Evolutionary conservation across 2,113 vertebrate genomes (phyloP).

Genomic region (Engraulis encrasicolus): DNA sequence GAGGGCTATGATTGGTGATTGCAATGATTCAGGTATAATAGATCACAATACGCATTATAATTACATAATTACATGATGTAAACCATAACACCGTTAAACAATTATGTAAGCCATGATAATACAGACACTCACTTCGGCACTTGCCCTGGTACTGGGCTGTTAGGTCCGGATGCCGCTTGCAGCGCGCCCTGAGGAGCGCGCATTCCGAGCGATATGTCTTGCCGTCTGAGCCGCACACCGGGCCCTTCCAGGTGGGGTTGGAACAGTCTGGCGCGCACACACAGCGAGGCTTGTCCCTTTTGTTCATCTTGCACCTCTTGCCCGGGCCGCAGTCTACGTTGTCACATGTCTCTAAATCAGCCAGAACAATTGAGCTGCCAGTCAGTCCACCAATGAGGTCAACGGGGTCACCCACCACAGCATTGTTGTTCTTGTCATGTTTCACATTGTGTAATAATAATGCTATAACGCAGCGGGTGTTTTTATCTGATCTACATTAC

Average conservation of each 20-base stretch:
- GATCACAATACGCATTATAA: no score
- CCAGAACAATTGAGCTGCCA: neutral
- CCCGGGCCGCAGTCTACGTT: slow-evolving; percentile 88
- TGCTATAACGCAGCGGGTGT: neutral
- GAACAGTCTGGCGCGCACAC: slow-evolving; percentile 89
- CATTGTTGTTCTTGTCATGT: neutral
- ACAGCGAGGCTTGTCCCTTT: slow-evolving; percentile 88
- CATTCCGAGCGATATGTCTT: slow-evolving; percentile 89
- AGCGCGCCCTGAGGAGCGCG: slow-evolving; percentile 85
- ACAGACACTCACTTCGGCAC: slow-evolving; percentile 84
- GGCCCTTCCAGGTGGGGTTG: slow-evolving; percentile 86
- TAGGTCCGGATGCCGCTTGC: slow-evolving; percentile 85
- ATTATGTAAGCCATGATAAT: no score
- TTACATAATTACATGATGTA: no score
- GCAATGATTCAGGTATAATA: no score
- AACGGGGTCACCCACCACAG: neutral
- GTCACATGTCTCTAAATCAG: slow-evolving; percentile 82
- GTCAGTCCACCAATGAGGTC: neutral
- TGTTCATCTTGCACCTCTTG: slow-evolving; percentile 90
- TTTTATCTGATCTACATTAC: neutral
- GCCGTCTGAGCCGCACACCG: slow-evolving; percentile 85
- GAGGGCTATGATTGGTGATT: no score
- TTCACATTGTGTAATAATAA: neutral
- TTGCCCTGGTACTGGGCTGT: slow-evolving; percentile 89
- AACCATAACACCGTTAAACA: no score